Evolutionary conservation across 2,113 vertebrate species (phyloP), one percentile per base, ranked within the genome.

Genomic region (Megaleporinus macrocephalus): DNA sequence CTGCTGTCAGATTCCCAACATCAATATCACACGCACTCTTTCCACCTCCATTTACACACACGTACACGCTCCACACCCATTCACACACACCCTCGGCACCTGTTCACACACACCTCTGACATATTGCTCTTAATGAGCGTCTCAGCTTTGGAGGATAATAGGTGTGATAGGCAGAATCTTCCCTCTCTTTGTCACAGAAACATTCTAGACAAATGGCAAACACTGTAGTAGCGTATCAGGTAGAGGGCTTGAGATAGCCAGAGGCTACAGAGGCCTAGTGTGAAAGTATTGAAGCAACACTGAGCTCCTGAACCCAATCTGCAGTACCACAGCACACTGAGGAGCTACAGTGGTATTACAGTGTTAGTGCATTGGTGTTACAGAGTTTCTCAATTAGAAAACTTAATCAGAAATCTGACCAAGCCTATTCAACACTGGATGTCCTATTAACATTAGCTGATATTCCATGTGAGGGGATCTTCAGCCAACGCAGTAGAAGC

Each of bases 171-270:
- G 90, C 57, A 66, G 61, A 72, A 75, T 41, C 33, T 49, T 44
- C 73, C 36, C 30, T 87, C 78, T 87, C 88, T 89, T 90, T 90
- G 86, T 90, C 86, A 92, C 89, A 90, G 81, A 89, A 84, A 83
- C 83, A 87, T 61, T 65, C 44, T 5, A 63, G 74, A 29, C 30
- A 20, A 61, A 77, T 51, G 27, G 13, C 12, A 53, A 33, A 33
- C 13, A 44, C 22, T 49, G 26, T 30, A 51, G 44, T n/a, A 29
- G 74, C 61, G n/a, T 76, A 63, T 76, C 74, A 76, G 62, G 24
- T 76, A 63, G 24, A 62, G n/a, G n/a, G n/a, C n/a, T n/a, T n/a
- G n/a, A n/a, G n/a, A 49, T 63, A 22, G 59, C 22, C 24, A 24
- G n/a, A 61, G 24, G 22, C 22, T 24, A 61, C 24, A 26, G 22